Percentiles rank a stretch among this genome's conserved stretches.
Conservation (phyloP, 2,888 invertebrate species). For the Syrphus vitripennis region DNA sequence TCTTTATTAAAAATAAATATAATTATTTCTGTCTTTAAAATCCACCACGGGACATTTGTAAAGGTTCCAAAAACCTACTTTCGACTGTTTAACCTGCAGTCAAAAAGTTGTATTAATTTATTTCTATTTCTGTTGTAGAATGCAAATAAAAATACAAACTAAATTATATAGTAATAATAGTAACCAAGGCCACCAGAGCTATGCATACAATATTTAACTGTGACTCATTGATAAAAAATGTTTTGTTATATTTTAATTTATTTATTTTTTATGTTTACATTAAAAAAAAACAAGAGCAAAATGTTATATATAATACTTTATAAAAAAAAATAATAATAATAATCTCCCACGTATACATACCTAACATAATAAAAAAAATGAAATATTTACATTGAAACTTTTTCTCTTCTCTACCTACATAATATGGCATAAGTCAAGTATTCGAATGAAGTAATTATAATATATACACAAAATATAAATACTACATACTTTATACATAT, state of each 20-base stretch:
- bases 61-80: not conserved
- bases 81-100: not conserved
- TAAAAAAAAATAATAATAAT: constrained; percentile 18
- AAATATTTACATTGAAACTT: constrained; percentile 54
- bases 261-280: constrained; percentile 66
- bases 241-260: constrained; percentile 71
- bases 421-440: constrained; percentile 57
- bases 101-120: not conserved
- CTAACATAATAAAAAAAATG: not conserved
- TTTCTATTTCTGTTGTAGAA: constrained; percentile 46
- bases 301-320: constrained; percentile 56
- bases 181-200: constrained; percentile 61
- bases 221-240: constrained; percentile 63
- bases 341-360: constrained; percentile 22
- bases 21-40: not conserved
- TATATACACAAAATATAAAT: constrained; percentile 37
- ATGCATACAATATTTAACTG: constrained; percentile 64
- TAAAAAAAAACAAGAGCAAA: constrained; percentile 43
- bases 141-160: not conserved
- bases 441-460: constrained; percentile 70
- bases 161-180: not conserved
- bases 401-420: constrained; percentile 25
- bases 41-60: not conserved
- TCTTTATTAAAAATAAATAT: not conserved
- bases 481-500: constrained; percentile 30